Percentiles rank a stretch among this genome's conserved stretches.
These are phyloP conservation scores for Corythaeola cristata DNA, from an alignment of 2,113 vertebrate species.

Conservation along the genomic window DNA sequence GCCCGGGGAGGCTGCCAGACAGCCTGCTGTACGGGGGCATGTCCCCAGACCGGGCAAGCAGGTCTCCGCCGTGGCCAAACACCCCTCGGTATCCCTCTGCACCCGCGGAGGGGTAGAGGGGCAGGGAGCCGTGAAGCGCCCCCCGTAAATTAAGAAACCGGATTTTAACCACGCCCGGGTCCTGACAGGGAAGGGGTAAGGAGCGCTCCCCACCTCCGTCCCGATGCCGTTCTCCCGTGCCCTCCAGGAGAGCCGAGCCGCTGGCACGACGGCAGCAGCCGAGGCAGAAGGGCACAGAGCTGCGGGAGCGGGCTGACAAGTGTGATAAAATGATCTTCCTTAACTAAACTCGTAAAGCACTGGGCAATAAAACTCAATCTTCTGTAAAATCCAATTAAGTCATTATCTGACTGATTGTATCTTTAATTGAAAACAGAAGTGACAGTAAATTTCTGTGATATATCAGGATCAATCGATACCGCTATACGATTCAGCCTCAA, in stretches of 20 bases:
- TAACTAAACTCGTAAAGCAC: constrained; percentile 99
- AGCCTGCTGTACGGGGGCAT: too few relatives aligned
- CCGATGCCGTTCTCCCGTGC: background rate
- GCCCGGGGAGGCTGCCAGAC: background rate
- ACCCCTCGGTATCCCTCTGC: too few relatives aligned
- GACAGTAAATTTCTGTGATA: constrained; percentile 99
- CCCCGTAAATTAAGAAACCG: background rate
- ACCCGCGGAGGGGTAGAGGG: rapidly evolving
- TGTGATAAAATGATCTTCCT: constrained; percentile 98
- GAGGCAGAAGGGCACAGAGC: constrained; percentile 80
- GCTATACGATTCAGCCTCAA: constrained; percentile 90
- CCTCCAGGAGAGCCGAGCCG: background rate
- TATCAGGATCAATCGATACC: constrained; percentile 99
- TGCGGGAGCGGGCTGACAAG: constrained; percentile 87
- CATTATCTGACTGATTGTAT: constrained; percentile 99
- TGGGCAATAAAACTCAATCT: constrained; percentile 99
- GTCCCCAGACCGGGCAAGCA: too few relatives aligned
- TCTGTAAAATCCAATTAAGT: constrained; percentile 99
- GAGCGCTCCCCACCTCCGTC: background rate
- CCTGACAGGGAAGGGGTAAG: background rate
- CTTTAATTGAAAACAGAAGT: constrained; percentile 99
- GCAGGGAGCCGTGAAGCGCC: background rate
- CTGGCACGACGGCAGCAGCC: constrained; percentile 62
- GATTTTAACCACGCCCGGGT: background rate
- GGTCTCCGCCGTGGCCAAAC: background rate